Conservation (phyloP, 2,113 vertebrate genomes). For the Trichechus manatus region DNA sequence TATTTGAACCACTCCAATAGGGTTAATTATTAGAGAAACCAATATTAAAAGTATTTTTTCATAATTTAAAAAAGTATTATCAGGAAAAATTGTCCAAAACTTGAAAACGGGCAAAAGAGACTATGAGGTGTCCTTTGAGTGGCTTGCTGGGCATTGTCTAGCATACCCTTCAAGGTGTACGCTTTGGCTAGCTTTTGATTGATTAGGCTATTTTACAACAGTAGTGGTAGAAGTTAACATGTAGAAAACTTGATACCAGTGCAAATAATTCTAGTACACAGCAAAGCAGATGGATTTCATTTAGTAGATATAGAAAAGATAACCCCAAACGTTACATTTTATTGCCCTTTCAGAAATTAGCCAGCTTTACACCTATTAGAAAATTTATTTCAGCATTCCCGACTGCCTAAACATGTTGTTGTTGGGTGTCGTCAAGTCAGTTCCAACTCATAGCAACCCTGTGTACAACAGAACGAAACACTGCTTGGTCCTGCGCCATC, state of each 20-base stretch:
- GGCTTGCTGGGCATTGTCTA: neutral
- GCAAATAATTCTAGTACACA: neutral
- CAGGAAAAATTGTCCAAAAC: neutral
- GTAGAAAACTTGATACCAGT: constrained; percentile 6
- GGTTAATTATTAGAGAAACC: constrained; percentile 28
- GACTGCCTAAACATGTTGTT: neutral
- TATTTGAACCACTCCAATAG: neutral
- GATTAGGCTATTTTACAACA: neutral
- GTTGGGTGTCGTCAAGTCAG: too few species aligned
- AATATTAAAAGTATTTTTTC: neutral
- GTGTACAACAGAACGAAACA: too few species aligned
- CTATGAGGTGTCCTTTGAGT: neutral
- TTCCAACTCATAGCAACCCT: too few species aligned
- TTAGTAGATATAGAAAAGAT: neutral
- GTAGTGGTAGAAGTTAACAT: neutral
- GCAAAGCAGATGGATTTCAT: neutral
- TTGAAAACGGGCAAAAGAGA: neutral
- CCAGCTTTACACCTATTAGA: neutral
- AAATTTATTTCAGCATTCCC: constrained; percentile 5
- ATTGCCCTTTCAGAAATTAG: neutral
- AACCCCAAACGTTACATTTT: neutral
- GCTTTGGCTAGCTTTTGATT: neutral
- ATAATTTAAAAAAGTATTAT: neutral
- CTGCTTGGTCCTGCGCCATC: too few species aligned
- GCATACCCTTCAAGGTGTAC: neutral